A percentile compares a stretch with the other conserved stretches of the same genome.
phyloP scores from a whole-genome alignment of 2,113 vertebrate species.

The Aviceda subcristata region DNA sequence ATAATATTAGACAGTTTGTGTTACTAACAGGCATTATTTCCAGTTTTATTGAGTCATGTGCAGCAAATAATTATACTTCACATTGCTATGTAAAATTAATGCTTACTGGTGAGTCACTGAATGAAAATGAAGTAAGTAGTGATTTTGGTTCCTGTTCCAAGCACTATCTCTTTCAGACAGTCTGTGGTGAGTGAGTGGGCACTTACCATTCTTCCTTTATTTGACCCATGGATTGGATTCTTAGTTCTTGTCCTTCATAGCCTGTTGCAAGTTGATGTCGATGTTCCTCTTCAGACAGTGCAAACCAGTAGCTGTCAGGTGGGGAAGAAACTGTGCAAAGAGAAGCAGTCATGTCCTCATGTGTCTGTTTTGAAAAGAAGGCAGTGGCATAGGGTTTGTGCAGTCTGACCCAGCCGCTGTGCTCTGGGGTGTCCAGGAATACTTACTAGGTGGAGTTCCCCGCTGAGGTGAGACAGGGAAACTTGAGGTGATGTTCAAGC shows the following conservation, averaged over 20 bases:
- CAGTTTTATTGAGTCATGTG: not conserved
- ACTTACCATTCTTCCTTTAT: not conserved
- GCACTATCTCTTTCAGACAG: not conserved
- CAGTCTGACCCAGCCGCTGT: not conserved
- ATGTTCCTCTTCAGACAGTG: not conserved
- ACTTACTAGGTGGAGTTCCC: not conserved
- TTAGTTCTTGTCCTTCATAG: not conserved
- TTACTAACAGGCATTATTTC: not conserved
- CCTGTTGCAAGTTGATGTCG: not conserved
- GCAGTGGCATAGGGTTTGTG: not conserved
- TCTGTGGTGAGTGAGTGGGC: not conserved
- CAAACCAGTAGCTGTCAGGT: not conserved
- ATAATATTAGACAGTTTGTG: not conserved
- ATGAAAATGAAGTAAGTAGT: not conserved
- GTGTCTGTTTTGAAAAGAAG: not conserved
- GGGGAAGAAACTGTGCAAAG: not conserved
- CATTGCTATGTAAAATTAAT: not conserved
- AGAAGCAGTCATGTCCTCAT: not conserved
- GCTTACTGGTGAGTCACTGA: not conserved
- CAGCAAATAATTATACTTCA: not conserved
- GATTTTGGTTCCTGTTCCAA: not conserved
- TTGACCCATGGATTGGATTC: not conserved
- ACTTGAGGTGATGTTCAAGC: not conserved
- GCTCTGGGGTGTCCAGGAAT: not conserved
- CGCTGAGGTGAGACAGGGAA: not conserved